Evolutionary conservation across 2,888 invertebrate genomes (phyloP).

Genomic region (Tachystola acroxantha): DNA sequence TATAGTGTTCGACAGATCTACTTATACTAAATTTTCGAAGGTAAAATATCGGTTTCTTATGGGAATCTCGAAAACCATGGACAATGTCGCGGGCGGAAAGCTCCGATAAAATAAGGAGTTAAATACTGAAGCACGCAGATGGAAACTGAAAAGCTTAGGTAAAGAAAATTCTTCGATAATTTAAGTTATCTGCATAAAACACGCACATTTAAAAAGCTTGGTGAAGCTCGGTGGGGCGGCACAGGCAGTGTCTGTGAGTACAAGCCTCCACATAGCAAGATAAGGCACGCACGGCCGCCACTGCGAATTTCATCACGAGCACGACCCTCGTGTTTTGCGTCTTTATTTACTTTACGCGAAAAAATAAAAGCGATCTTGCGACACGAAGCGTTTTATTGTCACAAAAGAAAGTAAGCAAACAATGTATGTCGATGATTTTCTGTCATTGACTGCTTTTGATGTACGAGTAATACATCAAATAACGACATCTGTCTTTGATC

Average conservation of each 20-base stretch:
- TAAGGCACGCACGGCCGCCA: slow-evolving; percentile 66
- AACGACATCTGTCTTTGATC: neutral
- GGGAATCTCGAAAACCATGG: too few relatives aligned
- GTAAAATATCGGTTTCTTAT: too few relatives aligned
- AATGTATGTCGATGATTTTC: neutral
- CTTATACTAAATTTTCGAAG: too few relatives aligned
- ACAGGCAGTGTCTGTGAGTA: slow-evolving; percentile 23
- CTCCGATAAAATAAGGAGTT: too few relatives aligned
- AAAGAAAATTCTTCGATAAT: too few relatives aligned
- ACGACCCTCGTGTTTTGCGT: slow-evolving; percentile 39
- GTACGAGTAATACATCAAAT: slow-evolving; percentile 1
- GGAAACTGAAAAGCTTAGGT: too few relatives aligned
- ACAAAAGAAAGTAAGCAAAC: neutral
- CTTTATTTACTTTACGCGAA: slow-evolving; percentile 43
- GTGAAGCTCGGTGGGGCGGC: slow-evolving; percentile 21
- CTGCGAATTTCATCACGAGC: slow-evolving; percentile 53
- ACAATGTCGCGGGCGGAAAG: too few relatives aligned
- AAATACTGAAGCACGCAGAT: too few relatives aligned
- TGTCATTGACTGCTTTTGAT: neutral
- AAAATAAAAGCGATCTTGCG: slow-evolving; percentile 31
- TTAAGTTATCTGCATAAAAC: too few relatives aligned
- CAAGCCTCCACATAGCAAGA: slow-evolving; percentile 46
- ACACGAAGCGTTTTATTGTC: slow-evolving; percentile 9
- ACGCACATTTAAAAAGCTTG: slow-evolving; percentile 1
- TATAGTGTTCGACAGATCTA: too few relatives aligned